Evolutionary conservation across 2,888 invertebrate genomes (phyloP).

Genomic region (Chrysodeixis includens): DNA sequence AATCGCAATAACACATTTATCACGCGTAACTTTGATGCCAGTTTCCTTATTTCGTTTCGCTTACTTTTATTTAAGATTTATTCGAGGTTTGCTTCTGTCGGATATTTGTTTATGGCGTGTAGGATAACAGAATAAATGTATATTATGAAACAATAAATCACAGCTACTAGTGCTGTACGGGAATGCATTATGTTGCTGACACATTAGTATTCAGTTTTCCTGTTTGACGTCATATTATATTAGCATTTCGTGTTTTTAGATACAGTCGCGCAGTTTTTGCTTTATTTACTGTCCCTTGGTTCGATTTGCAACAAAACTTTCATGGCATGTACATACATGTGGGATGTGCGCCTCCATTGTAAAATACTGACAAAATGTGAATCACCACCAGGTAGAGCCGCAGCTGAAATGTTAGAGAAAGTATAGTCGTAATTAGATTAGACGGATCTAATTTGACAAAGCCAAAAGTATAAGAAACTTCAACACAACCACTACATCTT

Average conservation of each 20-base stretch:
- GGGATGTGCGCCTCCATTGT: not conserved
- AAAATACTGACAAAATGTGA: too few species aligned
- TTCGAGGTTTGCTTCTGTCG: conserved; percentile 58
- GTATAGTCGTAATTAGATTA: too few species aligned
- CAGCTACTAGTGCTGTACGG: conserved; percentile 39
- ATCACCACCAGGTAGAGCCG: too few species aligned
- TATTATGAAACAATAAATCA: conserved; percentile 63
- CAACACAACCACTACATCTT: too few species aligned
- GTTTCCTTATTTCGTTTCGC: conserved; percentile 55
- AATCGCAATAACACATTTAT: conserved; percentile 48
- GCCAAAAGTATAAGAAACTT: too few species aligned
- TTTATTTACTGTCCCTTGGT: conserved; percentile 24
- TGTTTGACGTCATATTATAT: conserved; percentile 45
- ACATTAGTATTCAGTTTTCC: conserved; percentile 56
- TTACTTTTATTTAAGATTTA: conserved; percentile 66
- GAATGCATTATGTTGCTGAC: conserved; percentile 57
- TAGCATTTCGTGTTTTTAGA: conserved; percentile 56
- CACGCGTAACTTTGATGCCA: conserved; percentile 54
- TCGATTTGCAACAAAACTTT: not conserved
- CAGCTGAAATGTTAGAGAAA: too few species aligned
- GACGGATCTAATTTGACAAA: too few species aligned
- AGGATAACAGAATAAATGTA: conserved; percentile 59
- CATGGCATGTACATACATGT: not conserved
- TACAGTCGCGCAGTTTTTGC: conserved; percentile 35
- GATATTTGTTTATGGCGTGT: conserved; percentile 67